Evolutionary conservation across 1,140 invertebrate genomes (phyloP).

Genomic region (Orchestia grillus): DNA sequence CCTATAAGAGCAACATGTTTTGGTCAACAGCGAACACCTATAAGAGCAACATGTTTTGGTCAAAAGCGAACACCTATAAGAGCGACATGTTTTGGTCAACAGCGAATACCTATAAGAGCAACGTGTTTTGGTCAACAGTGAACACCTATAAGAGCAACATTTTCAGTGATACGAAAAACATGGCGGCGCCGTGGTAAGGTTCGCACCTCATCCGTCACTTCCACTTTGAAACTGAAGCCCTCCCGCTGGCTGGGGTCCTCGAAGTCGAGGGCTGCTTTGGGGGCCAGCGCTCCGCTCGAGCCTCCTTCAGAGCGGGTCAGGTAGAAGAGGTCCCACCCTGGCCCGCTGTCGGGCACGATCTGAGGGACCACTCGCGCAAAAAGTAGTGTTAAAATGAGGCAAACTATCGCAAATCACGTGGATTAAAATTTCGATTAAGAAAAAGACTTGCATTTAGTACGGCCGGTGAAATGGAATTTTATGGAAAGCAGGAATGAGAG

Average conservation of each 20-base stretch:
- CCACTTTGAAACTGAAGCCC: constrained; percentile 85
- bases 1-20: too few relatives aligned
- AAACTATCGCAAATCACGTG: neutral
- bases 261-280: constrained; percentile 87
- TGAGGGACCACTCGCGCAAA: constrained; percentile 69
- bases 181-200: constrained; percentile 72
- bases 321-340: constrained; percentile 64
- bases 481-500: too few relatives aligned
- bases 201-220: constrained; percentile 88
- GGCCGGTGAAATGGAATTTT: too few relatives aligned
- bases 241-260: constrained; percentile 85
- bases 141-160: too few relatives aligned
- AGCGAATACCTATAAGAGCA: too few relatives aligned
- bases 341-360: constrained; percentile 79
- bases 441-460: too few relatives aligned
- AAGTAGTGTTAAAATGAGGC: neutral
- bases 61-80: too few relatives aligned
- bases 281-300: constrained; percentile 78
- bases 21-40: too few relatives aligned
- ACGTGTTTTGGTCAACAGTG: too few relatives aligned
- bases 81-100: too few relatives aligned
- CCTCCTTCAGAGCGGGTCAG: constrained; percentile 73
- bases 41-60: too few relatives aligned
- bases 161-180: neutral
- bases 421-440: too few relatives aligned